These are phyloP conservation scores for Gymnothorax reevesii DNA, from an alignment of 2,797 vertebrate species.

Conservation along the genomic window DNA sequence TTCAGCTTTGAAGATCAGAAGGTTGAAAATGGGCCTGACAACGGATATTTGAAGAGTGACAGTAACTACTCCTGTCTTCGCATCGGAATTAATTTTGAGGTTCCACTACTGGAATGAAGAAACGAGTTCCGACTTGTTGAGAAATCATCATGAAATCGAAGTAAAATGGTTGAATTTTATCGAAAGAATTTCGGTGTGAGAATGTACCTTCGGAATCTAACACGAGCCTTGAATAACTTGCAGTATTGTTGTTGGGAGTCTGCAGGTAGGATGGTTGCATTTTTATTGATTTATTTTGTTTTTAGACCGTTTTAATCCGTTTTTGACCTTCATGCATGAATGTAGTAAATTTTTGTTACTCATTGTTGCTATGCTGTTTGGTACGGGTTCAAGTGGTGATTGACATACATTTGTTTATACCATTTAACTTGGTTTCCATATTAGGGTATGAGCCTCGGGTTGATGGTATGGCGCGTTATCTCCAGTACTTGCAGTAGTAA, in stretches of 20 bases:
- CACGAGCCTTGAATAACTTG: slow-evolving; percentile 40
- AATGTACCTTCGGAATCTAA: slow-evolving; percentile 59
- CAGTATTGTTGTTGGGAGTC: slow-evolving; percentile 56
- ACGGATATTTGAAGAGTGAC: slow-evolving; percentile 55
- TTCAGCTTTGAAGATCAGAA: slow-evolving; percentile 78
- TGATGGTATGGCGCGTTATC: neutral
- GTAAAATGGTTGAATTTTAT: slow-evolving; percentile 47
- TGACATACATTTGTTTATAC: neutral
- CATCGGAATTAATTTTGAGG: slow-evolving; percentile 58
- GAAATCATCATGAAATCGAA: slow-evolving; percentile 50
- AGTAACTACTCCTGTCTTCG: slow-evolving; percentile 60
- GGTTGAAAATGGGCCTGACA: slow-evolving; percentile 67
- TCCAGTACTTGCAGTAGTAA: neutral
- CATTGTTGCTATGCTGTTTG: neutral
- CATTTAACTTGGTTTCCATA: neutral
- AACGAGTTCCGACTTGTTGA: slow-evolving; percentile 40
- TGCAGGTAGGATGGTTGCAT: slow-evolving; percentile 61
- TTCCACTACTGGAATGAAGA: slow-evolving; percentile 60
- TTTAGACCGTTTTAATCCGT: neutral
- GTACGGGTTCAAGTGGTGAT: neutral
- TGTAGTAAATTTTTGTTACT: neutral
- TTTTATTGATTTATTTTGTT: slow-evolving; percentile 10
- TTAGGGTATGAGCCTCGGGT: neutral
- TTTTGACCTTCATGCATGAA: too few relatives aligned
- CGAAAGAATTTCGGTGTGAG: slow-evolving; percentile 67